Percentiles rank a stretch among this genome's conserved stretches.
These are phyloP conservation scores for Graptemys geographica DNA, from an alignment of 2,797 vertebrate species.

Conservation along the genomic window DNA sequence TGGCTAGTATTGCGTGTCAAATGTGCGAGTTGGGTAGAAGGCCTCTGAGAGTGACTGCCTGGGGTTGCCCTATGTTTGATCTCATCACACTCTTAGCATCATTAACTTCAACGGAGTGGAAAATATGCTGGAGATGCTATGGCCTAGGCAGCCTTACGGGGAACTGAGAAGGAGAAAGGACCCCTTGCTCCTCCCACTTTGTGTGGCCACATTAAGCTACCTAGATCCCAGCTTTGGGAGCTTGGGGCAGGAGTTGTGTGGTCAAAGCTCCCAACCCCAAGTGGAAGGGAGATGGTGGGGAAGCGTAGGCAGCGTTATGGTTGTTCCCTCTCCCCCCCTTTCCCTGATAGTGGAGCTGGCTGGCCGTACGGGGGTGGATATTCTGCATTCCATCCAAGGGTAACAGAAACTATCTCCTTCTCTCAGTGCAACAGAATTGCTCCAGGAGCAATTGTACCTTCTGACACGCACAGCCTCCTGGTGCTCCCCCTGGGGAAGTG, in stretches of 20 bases:
- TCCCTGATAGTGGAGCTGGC: not conserved
- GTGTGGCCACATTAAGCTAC: not conserved
- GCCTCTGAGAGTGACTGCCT: rapidly evolving
- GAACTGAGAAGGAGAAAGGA: not conserved
- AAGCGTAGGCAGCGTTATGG: rapidly evolving
- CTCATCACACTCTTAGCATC: not conserved
- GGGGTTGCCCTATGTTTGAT: rapidly evolving
- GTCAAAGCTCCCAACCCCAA: not conserved
- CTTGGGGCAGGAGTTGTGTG: not conserved
- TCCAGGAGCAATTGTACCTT: too few species aligned
- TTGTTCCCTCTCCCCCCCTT: rapidly evolving
- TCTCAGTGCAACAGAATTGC: too few species aligned
- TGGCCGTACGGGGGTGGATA: rapidly evolving
- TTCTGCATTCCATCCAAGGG: not conserved
- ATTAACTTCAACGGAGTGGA: not conserved
- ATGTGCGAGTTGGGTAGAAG: not conserved
- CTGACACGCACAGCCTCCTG: not conserved
- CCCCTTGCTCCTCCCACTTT: not conserved
- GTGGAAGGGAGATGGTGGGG: not conserved
- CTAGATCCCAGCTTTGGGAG: not conserved
- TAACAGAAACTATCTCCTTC: too few species aligned
- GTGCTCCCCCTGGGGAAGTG: too few species aligned
- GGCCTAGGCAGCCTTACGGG: rapidly evolving
- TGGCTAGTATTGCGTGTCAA: rapidly evolving
- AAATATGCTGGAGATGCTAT: not conserved